Percentiles rank a stretch among this genome's conserved stretches.
Evolutionary conservation across 2,888 invertebrate genomes (phyloP).

Genomic region (Mesorhabditis sp.): DNA sequence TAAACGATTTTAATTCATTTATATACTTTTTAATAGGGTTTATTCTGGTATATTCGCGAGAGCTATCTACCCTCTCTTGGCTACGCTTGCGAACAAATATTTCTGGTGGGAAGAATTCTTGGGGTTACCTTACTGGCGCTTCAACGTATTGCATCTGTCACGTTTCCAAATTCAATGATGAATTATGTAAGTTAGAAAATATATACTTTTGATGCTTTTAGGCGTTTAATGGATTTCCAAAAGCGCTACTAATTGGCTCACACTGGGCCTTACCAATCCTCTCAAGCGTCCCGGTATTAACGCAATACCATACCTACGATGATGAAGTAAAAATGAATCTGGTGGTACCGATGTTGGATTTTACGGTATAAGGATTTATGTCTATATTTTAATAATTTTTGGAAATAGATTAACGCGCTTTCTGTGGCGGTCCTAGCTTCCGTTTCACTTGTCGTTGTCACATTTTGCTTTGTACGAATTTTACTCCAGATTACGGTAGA

Average conservation of each 20-base stretch:
- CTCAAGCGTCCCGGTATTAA: not conserved
- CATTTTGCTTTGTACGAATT: conserved; percentile 1
- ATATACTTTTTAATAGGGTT: not conserved
- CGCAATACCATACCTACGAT: conserved; percentile 5
- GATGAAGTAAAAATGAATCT: not conserved
- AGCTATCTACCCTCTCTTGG: not conserved
- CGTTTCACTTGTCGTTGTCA: conserved; percentile 1
- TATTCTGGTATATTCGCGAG: conserved; percentile 4
- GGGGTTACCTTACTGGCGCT: not conserved
- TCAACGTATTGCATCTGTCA: not conserved
- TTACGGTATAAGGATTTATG: not conserved
- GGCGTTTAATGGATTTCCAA: conserved; percentile 4
- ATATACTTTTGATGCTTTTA: not conserved
- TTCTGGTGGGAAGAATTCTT: not conserved
- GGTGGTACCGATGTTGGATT: not conserved
- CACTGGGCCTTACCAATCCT: conserved; percentile 1
- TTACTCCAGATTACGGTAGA: not conserved
- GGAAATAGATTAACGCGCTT: not conserved
- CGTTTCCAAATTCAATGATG: conserved; percentile 6
- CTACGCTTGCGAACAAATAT: not conserved
- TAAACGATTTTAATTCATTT: too few species aligned
- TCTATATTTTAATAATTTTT: too few species aligned
- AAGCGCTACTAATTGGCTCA: not conserved
- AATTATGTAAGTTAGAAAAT: not conserved
- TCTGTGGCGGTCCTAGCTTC: not conserved